These are phyloP conservation scores for Sebastiscus albofasciatus DNA, from an alignment of 2,797 vertebrate species.

Conservation along the genomic window DNA sequence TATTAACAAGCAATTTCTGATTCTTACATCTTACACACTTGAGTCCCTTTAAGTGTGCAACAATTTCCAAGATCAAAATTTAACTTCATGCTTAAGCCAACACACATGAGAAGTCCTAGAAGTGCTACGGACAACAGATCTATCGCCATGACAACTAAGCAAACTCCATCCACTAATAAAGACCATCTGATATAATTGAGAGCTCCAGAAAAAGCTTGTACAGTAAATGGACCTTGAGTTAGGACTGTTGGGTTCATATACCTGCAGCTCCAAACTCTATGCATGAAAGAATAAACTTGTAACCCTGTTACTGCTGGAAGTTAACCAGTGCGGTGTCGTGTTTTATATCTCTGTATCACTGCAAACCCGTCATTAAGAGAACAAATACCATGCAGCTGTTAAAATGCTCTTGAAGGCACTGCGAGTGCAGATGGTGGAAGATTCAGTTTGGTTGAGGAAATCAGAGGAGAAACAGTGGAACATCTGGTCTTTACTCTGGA, in stretches of 20 bases:
- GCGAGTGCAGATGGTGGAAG: conserved; percentile 76
- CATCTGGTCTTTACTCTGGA: conserved; percentile 84
- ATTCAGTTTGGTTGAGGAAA: conserved; percentile 74
- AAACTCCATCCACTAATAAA: conserved; percentile 7
- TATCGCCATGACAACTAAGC: background rate
- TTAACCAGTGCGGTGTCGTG: conserved; percentile 48
- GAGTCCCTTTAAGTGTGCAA: background rate
- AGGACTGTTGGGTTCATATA: background rate
- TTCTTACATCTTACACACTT: no score
- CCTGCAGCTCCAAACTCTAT: conserved; percentile 9
- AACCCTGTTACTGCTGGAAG: conserved; percentile 24
- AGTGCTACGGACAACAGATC: conserved; percentile 1
- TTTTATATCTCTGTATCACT: conserved; percentile 66
- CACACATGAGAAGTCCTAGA: conserved; percentile 4
- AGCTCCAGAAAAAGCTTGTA: background rate
- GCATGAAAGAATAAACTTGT: conserved; percentile 22
- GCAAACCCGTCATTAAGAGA: conserved; percentile 70
- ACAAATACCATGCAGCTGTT: conserved; percentile 76
- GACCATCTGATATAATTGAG: conserved; percentile 1
- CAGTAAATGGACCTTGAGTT: background rate
- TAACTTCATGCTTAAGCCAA: background rate
- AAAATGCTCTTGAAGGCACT: conserved; percentile 64
- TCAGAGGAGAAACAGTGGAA: conserved; percentile 78
- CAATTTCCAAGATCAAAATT: background rate
- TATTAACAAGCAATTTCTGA: no score